Conservation (phyloP, 2,797 vertebrate species). For the Sebastes wilsoni region DNA sequence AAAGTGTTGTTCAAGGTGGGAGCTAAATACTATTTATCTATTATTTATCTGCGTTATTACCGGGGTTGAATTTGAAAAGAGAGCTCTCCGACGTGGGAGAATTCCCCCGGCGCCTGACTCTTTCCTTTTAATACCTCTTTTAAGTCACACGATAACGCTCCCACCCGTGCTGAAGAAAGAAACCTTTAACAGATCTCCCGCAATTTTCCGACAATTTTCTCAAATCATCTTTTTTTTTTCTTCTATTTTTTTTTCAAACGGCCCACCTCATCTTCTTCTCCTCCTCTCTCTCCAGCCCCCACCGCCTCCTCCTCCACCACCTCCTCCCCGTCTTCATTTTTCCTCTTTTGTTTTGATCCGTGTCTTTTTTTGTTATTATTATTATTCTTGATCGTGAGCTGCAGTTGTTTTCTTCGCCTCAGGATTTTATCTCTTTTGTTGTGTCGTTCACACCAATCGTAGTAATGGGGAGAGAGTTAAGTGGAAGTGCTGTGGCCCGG, state of each 20-base stretch:
- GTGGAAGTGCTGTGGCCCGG: constrained; percentile 62
- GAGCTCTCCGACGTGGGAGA: constrained; percentile 72
- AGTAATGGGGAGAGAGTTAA: constrained; percentile 73
- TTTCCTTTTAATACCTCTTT: constrained; percentile 79
- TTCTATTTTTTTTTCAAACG: constrained; percentile 54
- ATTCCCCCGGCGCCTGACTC: constrained; percentile 76
- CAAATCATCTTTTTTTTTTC: constrained; percentile 60
- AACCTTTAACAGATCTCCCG: constrained; percentile 72
- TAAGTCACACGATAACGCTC: constrained; percentile 72
- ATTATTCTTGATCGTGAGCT: constrained; percentile 56
- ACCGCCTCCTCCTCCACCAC: not conserved
- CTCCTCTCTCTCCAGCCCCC: constrained; percentile 7
- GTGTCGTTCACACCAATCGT: constrained; percentile 68
- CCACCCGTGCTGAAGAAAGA: constrained; percentile 59
- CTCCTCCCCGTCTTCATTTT: constrained; percentile 8
- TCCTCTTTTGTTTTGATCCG: constrained; percentile 50
- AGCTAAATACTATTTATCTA: constrained; percentile 85
- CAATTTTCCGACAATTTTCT: constrained; percentile 75
- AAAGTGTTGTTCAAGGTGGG: constrained; percentile 82
- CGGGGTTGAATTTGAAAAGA: constrained; percentile 77
- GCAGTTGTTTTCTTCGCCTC: constrained; percentile 57
- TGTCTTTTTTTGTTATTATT: constrained; percentile 49
- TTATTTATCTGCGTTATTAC: constrained; percentile 84
- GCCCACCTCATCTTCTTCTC: constrained; percentile 55
- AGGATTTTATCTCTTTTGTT: constrained; percentile 63